Evolutionary conservation across 2,797 vertebrate species (phyloP).

Genomic region (Ambastaia sidthimunki): DNA sequence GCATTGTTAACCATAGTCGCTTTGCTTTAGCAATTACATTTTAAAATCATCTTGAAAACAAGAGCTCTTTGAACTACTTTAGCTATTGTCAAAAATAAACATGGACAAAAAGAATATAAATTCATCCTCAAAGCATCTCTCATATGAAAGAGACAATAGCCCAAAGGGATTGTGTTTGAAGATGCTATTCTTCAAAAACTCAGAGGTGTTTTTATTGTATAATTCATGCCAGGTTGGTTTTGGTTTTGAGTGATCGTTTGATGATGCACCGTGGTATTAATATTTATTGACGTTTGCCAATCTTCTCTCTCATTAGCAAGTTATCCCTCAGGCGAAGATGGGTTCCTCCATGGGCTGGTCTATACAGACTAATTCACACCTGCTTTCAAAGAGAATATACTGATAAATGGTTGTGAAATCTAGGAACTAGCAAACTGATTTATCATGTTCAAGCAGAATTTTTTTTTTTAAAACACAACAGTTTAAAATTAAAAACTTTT

Average conservation of each 20-base stretch:
- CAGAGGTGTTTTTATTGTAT: slow-evolving; percentile 55
- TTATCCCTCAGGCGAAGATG: slow-evolving; percentile 16
- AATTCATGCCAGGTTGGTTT: slow-evolving; percentile 57
- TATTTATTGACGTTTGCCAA: slow-evolving; percentile 56
- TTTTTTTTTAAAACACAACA: too few species aligned
- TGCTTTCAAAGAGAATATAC: slow-evolving; percentile 23
- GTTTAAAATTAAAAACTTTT: too few species aligned
- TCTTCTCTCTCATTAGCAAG: slow-evolving; percentile 44
- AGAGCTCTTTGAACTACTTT: slow-evolving; percentile 43
- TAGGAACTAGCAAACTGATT: too few species aligned
- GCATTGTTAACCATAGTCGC: neutral
- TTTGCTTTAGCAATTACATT: slow-evolving; percentile 11
- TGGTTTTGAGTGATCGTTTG: slow-evolving; percentile 53
- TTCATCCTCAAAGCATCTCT: slow-evolving; percentile 42
- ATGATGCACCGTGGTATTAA: slow-evolving; percentile 52
- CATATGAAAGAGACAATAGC: slow-evolving; percentile 48
- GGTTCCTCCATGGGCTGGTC: neutral
- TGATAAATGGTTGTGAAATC: too few species aligned
- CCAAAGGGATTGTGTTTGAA: slow-evolving; percentile 57
- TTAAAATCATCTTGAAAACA: slow-evolving; percentile 4
- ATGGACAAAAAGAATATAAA: slow-evolving; percentile 38
- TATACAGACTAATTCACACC: slow-evolving; percentile 29
- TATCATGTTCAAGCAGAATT: too few species aligned
- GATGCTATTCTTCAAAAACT: slow-evolving; percentile 48
- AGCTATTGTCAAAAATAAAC: slow-evolving; percentile 39